Evolutionary conservation across 2,797 vertebrate species (phyloP), one percentile per base, ranked within the genome.

Genomic region (Gadopsis bispinosus): DNA sequence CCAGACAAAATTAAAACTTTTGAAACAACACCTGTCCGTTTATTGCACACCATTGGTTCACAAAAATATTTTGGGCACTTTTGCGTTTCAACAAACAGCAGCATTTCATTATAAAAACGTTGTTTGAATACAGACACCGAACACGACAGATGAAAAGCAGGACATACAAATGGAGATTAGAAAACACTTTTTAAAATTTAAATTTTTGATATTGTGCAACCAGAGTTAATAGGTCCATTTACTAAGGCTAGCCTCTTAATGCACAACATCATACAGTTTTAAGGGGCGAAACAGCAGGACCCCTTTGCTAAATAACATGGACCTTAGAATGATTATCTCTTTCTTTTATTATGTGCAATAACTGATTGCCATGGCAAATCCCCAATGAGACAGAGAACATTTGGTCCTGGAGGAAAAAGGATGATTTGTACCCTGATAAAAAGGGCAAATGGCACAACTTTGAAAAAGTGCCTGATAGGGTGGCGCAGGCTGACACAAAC

Each of bases 31-130:
- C 85, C 81, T 75, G 85, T 93, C 89, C 81, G 93, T 92, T 94
- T 95, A 94, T 94, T 95, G 94, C 93, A 94, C 94, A 93, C 91
- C 79, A 91, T 91, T 63, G 79, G 80, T 90, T 94, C 92, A 94
- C 93, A 92, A 94, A 94, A 94, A 94, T 91, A 92, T 89, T 91
- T 87, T 91, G 92, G 93, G 93, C 92, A 94, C 93, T 95, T 94
- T 91, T 91, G 89, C 87, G 83, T 93, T 93, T 92, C 83, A 66
- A 91, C 92, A 90, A 92, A 94, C 92, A 95, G 93, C 93, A 94
- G 93, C 94, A 93, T 95, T 93, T 93, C 83, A 88, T 88, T 87
- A 90, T 93, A 89, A 90, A 93, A 92, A 89, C 81, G 47, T 83
- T 12, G 75, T 83, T 83, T 73, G 73, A 86, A 73, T 78, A 92